Evolutionary conservation across 23 tunicate species (phyloP), one percentile per base, ranked within the genome.

Genomic region (Botrylloides violaceus): DNA sequence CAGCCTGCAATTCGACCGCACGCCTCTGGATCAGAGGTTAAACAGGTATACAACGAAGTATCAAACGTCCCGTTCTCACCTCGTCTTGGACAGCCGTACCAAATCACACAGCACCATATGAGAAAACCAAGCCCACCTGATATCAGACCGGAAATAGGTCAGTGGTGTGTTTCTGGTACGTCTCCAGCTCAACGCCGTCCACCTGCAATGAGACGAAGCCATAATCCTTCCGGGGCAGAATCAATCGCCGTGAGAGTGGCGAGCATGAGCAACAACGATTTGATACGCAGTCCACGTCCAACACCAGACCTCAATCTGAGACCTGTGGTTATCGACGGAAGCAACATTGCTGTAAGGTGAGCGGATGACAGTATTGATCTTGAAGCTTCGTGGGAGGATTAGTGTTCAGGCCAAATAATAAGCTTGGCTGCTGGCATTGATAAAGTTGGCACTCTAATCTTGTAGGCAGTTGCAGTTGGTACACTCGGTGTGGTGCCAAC

Each of bases 281-380:
- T 85, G 0, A 39, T 85, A 1, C 1, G 35, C 28, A 62, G 76
- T 2, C 81, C 80, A 18, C 36, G 55, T 2, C 76, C 64, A 26
- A 59, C 12, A 4, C 73, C 61, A 2, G 27, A 55, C 12, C 75
- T 72, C 2, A 60, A 68, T 66, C 71, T 88, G 56, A 81, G 88
- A 47, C 88, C 88, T 2, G 77, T 88, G 6, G 77, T 88, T 34
- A 88, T 88, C 38, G 96, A 88, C 65, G 96, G 96, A 3, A 72
- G 88, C 57, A 88, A 88, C 36, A 80, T 88, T 1, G 96, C 96
- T 21, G 39, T 71, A 23, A 59, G 65, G 88, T 83, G 55, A 74
- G 80, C 15, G 12, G 58, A 49, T 19, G n/a, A n/a, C n/a, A n/a
- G n/a, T n/a, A n/a, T n/a, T n/a, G n/a, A n/a, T 71, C 32, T 12